phyloP scores from a whole-genome alignment of 2,113 vertebrate species.

The Diadophis punctatus region DNA sequence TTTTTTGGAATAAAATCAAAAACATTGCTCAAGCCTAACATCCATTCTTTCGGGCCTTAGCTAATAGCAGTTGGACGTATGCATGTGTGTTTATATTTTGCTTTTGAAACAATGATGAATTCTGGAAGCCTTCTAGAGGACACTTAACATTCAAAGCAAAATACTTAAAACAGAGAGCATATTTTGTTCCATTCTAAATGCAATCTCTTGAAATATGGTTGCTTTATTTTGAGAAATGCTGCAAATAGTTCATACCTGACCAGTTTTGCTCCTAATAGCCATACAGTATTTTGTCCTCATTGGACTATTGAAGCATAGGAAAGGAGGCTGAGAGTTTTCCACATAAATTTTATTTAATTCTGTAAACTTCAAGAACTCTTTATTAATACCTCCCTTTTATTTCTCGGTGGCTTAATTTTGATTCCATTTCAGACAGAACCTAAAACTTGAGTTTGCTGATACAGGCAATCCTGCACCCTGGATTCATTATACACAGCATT shows the following conservation, averaged over 20 bases:
- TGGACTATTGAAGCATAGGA: not conserved
- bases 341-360: not conserved
- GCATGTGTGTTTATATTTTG: not conserved
- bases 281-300: not conserved
- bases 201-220: not conserved
- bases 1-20: not conserved
- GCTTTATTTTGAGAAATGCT: not conserved
- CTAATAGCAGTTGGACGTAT: not conserved
- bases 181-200: not conserved
- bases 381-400: not conserved
- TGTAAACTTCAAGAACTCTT: not conserved
- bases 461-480: not conserved
- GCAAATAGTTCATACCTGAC: not conserved
- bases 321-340: not conserved
- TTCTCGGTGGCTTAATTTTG: not conserved
- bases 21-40: not conserved
- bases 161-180: not conserved
- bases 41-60: not conserved
- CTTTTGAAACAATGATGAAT: not conserved
- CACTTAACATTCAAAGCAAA: not conserved
- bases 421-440: not conserved
- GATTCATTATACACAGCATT: not conserved
- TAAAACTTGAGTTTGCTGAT: not conserved
- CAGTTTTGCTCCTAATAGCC: not conserved
- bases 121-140: not conserved